Conservation (phyloP, 2,113 vertebrate species). For the Chunga burmeisteri region DNA sequence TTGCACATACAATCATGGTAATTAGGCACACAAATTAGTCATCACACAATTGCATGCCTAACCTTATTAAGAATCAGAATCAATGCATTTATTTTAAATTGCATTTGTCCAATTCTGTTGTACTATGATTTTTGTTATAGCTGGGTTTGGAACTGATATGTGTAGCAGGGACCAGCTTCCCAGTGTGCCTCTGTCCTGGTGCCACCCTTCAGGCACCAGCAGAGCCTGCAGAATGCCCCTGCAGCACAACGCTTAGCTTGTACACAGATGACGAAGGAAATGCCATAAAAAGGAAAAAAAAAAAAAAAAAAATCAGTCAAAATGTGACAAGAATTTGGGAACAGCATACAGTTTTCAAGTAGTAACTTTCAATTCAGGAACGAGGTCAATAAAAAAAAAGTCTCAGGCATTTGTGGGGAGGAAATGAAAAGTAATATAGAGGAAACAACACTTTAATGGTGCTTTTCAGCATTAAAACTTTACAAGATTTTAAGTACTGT, state of each 20-base stretch:
- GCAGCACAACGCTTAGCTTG: fast-evolving
- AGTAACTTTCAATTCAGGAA: neutral
- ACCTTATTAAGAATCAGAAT: slow-evolving; percentile 70
- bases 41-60: slow-evolving; percentile 71
- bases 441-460: neutral
- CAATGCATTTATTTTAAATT: slow-evolving; percentile 64
- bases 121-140: neutral
- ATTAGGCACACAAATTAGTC: slow-evolving; percentile 75
- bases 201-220: neutral
- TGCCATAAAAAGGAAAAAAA: neutral
- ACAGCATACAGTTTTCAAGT: neutral
- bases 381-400: neutral
- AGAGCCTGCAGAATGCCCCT: neutral
- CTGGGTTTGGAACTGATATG: neutral
- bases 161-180: neutral
- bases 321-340: neutral
- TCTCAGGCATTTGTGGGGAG: neutral
- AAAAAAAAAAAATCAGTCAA: neutral
- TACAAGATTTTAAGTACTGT: neutral
- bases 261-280: neutral
- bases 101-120: slow-evolving; percentile 34
- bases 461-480: neutral
- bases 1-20: slow-evolving; percentile 72
- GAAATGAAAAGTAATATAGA: neutral
- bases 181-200: neutral